Evolutionary conservation across 2,797 vertebrate genomes (phyloP).

Genomic region (Zalophus californianus): DNA sequence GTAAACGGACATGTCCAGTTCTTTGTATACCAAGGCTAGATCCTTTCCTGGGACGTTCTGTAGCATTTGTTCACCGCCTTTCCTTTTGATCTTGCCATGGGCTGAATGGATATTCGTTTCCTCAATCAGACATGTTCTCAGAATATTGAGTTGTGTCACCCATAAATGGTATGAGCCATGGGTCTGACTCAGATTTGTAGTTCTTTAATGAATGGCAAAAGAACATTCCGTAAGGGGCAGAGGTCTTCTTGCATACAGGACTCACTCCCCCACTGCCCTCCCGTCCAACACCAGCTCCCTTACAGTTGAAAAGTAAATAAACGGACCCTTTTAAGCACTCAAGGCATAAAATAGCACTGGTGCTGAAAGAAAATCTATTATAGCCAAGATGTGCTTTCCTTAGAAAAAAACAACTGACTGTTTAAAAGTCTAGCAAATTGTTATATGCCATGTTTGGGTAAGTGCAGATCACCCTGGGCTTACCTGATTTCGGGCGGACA

Average conservation of each 20-base stretch:
- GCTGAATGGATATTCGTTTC: slow-evolving; percentile 38
- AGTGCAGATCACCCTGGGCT: background rate
- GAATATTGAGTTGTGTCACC: slow-evolving; percentile 55
- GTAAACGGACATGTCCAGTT: background rate
- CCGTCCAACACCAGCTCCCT: background rate
- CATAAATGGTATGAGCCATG: background rate
- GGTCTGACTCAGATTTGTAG: slow-evolving; percentile 70
- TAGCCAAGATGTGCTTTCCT: background rate
- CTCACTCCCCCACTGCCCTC: background rate
- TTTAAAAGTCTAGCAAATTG: background rate
- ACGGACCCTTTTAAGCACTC: background rate
- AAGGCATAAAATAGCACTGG: background rate
- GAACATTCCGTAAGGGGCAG: slow-evolving; percentile 68
- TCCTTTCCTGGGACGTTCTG: background rate
- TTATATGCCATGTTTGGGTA: background rate
- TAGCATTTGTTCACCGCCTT: background rate
- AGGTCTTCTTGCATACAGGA: slow-evolving; percentile 42
- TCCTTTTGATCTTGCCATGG: background rate
- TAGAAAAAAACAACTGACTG: background rate
- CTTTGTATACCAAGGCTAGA: background rate
- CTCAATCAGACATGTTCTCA: slow-evolving; percentile 49
- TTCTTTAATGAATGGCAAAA: slow-evolving; percentile 67
- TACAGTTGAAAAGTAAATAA: slow-evolving; percentile 25
- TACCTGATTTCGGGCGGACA: background rate
- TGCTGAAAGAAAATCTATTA: background rate